phyloP scores from a whole-genome alignment of 2,113 vertebrate genomes.

The Tapirus terrestris region DNA sequence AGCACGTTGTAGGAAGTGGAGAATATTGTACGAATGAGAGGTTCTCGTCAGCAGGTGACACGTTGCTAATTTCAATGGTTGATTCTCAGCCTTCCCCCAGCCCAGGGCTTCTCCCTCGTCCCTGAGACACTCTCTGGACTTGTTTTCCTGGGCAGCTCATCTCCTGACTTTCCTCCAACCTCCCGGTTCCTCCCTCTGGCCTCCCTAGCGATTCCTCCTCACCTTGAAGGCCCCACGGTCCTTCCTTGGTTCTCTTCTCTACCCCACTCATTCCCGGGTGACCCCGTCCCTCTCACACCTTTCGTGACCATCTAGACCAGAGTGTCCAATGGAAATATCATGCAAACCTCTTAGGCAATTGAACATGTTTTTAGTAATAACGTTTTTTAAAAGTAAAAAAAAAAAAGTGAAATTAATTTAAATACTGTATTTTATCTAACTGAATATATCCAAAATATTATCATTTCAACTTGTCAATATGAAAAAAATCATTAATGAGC shows the following conservation, averaged over 20 bases:
- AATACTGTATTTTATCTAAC: background rate
- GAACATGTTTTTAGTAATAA: background rate
- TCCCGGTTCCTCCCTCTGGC: background rate
- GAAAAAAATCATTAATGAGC: background rate
- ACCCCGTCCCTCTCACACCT: background rate
- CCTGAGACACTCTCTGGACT: background rate
- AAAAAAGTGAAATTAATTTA: background rate
- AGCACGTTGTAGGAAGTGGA: background rate
- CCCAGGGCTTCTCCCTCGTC: background rate
- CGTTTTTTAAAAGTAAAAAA: background rate
- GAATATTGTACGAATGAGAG: background rate
- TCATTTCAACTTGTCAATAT: background rate
- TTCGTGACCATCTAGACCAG: background rate
- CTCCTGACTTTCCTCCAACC: background rate
- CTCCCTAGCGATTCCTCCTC: accelerated
- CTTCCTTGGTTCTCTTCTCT: accelerated
- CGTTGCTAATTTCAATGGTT: accelerated
- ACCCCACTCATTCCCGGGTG: too few relatives aligned
- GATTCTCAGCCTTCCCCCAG: background rate
- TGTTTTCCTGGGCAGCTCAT: background rate
- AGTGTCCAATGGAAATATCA: background rate
- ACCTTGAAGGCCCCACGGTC: background rate
- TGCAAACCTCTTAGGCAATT: background rate
- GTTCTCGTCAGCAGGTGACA: background rate
- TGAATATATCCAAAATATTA: background rate